Evolutionary conservation across 2,888 invertebrate species (phyloP).

Genomic region (Dione juno): DNA sequence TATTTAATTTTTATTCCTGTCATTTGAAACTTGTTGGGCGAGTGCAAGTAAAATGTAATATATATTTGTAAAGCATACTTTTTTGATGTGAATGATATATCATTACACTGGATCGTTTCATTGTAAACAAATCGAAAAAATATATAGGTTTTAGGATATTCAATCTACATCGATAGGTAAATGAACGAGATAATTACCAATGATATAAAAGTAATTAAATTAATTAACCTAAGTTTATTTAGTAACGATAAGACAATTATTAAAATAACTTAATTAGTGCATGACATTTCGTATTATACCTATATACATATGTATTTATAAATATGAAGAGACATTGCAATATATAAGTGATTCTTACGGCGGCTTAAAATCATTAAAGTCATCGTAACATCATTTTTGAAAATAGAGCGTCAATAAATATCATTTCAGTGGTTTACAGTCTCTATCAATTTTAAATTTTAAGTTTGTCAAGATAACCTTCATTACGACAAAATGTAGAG

Average conservation of each 20-base stretch:
- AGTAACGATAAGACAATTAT: neutral
- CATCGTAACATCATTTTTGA: neutral
- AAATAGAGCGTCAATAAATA: neutral
- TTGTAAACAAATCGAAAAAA: no score
- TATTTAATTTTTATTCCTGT: no score
- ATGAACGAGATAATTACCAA: neutral
- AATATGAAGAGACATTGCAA: neutral
- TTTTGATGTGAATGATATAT: no score
- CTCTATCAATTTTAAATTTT: conserved; percentile 42
- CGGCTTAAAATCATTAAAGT: neutral
- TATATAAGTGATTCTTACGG: neutral
- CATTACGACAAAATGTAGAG: conserved; percentile 43
- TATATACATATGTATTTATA: neutral
- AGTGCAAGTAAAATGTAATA: no score
- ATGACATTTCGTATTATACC: neutral
- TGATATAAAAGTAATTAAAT: neutral
- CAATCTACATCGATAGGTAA: neutral
- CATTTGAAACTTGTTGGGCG: no score
- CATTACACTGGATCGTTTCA: no score
- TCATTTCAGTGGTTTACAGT: conserved; percentile 6
- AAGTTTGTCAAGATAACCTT: conserved; percentile 46
- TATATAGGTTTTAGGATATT: neutral
- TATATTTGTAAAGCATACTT: no score
- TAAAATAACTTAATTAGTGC: neutral
- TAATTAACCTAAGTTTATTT: conserved; percentile 1